Base-by-base conservation (phyloP, 2,888 invertebrate genomes). In the Ischnura elegans region DNA sequence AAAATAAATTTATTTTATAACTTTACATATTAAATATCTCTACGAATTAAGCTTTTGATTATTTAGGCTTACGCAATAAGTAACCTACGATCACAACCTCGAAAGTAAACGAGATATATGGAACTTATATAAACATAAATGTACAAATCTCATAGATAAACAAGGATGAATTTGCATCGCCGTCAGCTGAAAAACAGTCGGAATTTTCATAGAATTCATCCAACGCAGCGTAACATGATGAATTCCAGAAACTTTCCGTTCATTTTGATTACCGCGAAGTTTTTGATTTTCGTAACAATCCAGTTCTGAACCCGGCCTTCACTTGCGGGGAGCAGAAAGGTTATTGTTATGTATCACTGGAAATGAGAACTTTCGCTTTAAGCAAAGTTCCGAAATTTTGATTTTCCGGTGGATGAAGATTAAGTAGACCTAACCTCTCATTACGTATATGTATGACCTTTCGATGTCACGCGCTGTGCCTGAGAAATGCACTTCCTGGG, bases 31-130 rank as follows among this genome's bases (percentile, higher is more conserved):
- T 76, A 76, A 76, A 76, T 13, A 76, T 76, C 76, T 76, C 25
- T 25, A 76, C 29, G 36, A 51, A 76, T 76, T 76, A 76, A 76
- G 76, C 76, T 76, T 76, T 76, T 76, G 76, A 76, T 76, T 76
- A 76, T 76, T 76, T 10, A 36, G 36, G 76, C 76, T 76, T 29
- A 10, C 76, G 36, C 36, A 76, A 36, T 76, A 36, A 10, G 76
- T 76, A 76, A 76, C 76, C 76, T 76, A 76, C 76, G 36, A 76
- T 76, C 25, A 16, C 2, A 76, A 76, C 76, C 36, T 36, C 36
- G 36, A 76, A 76, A 76, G 8, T 29, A 36, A 76, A 13, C 29
- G 16, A 13, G n/a, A 19, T n/a, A 19, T 76, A 76, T 36, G 2
- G 29, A 76, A 76, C 76, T 76, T 36, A 76, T 36, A 10, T 76